phyloP scores from a whole-genome alignment of 1,140 invertebrate species.

The Cydia strobilella region DNA sequence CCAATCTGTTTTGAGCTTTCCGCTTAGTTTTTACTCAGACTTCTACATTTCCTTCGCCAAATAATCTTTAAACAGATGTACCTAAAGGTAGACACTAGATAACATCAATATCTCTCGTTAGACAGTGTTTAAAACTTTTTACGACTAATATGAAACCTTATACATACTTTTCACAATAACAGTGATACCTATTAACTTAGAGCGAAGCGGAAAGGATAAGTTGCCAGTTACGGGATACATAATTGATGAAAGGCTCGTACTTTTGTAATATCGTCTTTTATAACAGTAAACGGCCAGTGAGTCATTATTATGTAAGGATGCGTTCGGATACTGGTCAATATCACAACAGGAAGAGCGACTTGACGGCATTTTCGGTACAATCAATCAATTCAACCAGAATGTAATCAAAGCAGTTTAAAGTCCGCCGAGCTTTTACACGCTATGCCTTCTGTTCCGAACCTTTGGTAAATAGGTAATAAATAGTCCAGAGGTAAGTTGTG shows the following conservation, averaged over 20 bases:
- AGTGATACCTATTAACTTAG: neutral
- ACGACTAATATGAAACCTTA: neutral
- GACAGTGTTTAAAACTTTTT: neutral
- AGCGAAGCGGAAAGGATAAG: slow-evolving; percentile 6
- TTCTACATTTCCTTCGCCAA: no score
- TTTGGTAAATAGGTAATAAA: no score
- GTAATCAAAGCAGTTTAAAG: no score
- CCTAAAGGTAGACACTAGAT: no score
- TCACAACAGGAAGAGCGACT: neutral
- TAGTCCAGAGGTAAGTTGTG: no score
- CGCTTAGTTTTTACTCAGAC: no score
- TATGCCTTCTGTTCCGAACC: no score
- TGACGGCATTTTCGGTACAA: neutral
- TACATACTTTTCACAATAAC: neutral
- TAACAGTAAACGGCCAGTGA: neutral
- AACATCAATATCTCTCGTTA: neutral
- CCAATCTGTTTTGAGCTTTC: no score
- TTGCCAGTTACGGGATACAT: slow-evolving; percentile 9
- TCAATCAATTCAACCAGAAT: neutral
- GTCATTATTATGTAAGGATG: neutral
- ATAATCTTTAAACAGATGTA: no score
- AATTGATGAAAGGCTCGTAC: slow-evolving; percentile 1
- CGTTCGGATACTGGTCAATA: slow-evolving; percentile 1
- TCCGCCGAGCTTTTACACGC: no score
- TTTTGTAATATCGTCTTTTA: neutral